phyloP scores from a whole-genome alignment of 2,888 invertebrate species.

The Apodemia hepburni region DNA sequence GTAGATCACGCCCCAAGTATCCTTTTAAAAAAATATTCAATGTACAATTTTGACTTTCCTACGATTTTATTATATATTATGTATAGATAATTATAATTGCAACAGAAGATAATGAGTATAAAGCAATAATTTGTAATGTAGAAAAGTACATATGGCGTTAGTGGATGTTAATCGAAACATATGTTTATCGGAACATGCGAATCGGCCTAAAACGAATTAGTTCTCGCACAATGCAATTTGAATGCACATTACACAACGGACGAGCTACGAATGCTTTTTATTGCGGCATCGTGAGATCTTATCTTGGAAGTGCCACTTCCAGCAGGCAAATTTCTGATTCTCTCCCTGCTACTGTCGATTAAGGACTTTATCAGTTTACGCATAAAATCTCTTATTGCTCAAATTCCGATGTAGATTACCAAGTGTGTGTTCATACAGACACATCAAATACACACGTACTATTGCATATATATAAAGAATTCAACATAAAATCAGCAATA shows the following conservation, averaged over 20 bases:
- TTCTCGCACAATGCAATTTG: constrained; percentile 81
- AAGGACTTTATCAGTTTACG: constrained; percentile 53
- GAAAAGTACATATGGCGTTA: constrained; percentile 29
- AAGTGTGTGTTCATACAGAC: constrained; percentile 56
- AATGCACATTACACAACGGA: constrained; percentile 80
- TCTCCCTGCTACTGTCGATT: constrained; percentile 44
- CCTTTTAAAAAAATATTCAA: too few relatives aligned
- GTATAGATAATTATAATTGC: too few relatives aligned
- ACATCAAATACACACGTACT: constrained; percentile 58
- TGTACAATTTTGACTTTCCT: too few relatives aligned
- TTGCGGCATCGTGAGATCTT: constrained; percentile 80
- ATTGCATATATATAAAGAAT: constrained; percentile 71
- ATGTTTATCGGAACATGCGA: constrained; percentile 77
- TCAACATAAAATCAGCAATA: constrained; percentile 79
- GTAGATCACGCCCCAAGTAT: too few relatives aligned
- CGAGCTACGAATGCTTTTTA: constrained; percentile 78
- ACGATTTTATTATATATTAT: too few relatives aligned
- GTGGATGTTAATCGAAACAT: constrained; percentile 65
- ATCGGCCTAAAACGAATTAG: constrained; percentile 79
- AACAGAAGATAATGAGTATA: neutral
- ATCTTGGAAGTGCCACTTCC: constrained; percentile 79
- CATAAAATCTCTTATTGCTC: constrained; percentile 49
- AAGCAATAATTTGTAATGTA: constrained; percentile 10
- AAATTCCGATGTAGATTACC: constrained; percentile 36
- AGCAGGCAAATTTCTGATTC: constrained; percentile 77